Evolutionary conservation across 2,888 invertebrate species (phyloP), one percentile per base, ranked within the genome.

Genomic region (Calliopum simillimum): DNA sequence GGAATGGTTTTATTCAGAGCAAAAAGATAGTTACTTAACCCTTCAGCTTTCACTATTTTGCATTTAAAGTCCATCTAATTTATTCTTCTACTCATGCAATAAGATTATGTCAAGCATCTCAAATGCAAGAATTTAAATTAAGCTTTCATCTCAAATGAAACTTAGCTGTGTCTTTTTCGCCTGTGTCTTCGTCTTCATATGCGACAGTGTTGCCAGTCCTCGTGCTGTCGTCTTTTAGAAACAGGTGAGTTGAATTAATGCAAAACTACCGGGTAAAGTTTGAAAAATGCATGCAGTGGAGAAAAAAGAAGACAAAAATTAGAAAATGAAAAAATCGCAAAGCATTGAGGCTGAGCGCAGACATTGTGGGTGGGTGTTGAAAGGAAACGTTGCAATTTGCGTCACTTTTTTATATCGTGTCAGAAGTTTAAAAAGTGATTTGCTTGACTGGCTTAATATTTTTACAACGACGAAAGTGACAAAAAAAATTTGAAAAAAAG

Each of bases 401-500:
- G 8, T 33, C 33, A 33, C 33, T 33, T 33, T 33, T 33, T 33
- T 33, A 5, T 8, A 8, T 33, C 33, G 33, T 59, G 59, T 59
- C 59, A 59, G 16, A 41, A 59, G 33, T 59, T 59, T 59, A 59
- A 59, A 59, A 59, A 59, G 43, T 59, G 59, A 59, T 59, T 59
- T 59, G 41, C 59, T 59, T 41, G 41, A 33, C 41, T 25, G 58
- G 53, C 21, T 23, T 19, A 53, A 53, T n/a, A 53, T 23, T 23
- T 53, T 6, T 53, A 53, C 53, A 53, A 21, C 21, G 53, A 19
- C 53, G 11, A 13, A 13, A 53, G 23, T 13, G 13, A 53, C 23
- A 19, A 19, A 14, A 11, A 33, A 33, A 33, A 1, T 33, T 33
- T 8, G 64, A 51, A 46, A 62, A 62, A 46, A 56, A 47, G 62